Conservation (phyloP, 2,797 vertebrate genomes). For the Sebastes goodei region DNA sequence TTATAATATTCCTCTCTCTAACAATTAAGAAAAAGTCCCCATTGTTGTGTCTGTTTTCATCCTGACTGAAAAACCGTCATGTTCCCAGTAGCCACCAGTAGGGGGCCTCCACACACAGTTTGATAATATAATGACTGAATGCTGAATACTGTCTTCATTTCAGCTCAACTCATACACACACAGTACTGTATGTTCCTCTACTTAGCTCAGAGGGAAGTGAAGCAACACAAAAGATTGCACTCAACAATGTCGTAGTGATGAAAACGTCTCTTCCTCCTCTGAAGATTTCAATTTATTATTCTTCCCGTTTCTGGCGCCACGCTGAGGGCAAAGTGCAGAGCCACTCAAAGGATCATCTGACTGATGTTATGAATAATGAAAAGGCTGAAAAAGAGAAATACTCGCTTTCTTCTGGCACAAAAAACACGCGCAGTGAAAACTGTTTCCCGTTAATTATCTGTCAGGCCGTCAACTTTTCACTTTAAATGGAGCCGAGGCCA, state of each 20-base stretch:
- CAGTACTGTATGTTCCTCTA: neutral
- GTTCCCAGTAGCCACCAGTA: slow-evolving; percentile 55
- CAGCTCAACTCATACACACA: neutral
- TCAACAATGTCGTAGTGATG: neutral
- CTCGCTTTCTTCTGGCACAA: neutral
- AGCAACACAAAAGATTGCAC: slow-evolving; percentile 6
- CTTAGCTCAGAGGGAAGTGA: slow-evolving; percentile 32
- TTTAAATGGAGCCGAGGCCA: neutral
- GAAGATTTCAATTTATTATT: neutral
- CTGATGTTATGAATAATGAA: slow-evolving; percentile 28
- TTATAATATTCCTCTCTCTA: neutral
- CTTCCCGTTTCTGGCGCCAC: slow-evolving; percentile 18
- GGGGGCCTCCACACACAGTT: slow-evolving; percentile 53
- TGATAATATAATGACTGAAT: neutral
- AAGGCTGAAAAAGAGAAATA: neutral
- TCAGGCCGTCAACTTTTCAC: neutral
- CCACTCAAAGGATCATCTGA: neutral
- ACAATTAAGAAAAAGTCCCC: neutral
- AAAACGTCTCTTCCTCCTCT: slow-evolving; percentile 8
- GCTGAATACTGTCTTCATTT: neutral
- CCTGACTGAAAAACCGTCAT: neutral
- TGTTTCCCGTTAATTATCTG: neutral
- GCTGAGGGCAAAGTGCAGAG: slow-evolving; percentile 9
- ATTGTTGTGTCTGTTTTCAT: neutral
- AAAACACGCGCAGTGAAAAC: neutral